These are phyloP conservation scores for Hydractinia symbiolongicarpus DNA, from an alignment of 30 jellyfish, hydroid and myxozoan species.

Conservation along the genomic window DNA sequence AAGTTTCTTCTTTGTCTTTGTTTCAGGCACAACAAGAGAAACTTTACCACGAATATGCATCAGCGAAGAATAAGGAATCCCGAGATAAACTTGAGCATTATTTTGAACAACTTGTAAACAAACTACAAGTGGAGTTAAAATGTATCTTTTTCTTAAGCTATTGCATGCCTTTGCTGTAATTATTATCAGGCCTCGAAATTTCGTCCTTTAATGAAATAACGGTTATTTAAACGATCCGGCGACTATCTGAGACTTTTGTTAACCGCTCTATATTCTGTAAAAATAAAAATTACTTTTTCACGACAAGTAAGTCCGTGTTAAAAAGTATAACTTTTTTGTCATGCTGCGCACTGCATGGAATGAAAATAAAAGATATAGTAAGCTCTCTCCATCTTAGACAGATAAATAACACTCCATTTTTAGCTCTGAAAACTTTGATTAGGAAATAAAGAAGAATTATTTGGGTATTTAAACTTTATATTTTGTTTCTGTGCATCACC, in stretches of 20 bases:
- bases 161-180: background rate
- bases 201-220: background rate
- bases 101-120: slow-evolving; percentile 70
- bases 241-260: background rate
- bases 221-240: background rate
- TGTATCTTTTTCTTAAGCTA: slow-evolving; percentile 59
- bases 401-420: too few relatives aligned
- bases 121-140: slow-evolving; percentile 69
- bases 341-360: too few relatives aligned
- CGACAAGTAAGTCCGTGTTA: too few relatives aligned
- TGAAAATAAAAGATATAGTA: too few relatives aligned
- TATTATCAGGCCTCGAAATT: background rate
- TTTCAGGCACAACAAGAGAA: slow-evolving; percentile 97
- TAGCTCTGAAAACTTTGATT: too few relatives aligned
- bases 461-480: too few relatives aligned
- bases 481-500: too few relatives aligned
- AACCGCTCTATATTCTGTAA: background rate
- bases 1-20: too few relatives aligned
- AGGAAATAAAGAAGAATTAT: too few relatives aligned
- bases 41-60: slow-evolving; percentile 75
- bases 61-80: slow-evolving; percentile 80
- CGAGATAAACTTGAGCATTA: slow-evolving; percentile 78
- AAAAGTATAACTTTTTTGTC: too few relatives aligned
- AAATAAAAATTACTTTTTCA: too few relatives aligned
- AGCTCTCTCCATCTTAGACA: too few relatives aligned